These are phyloP conservation scores for Meloidogyne exigua DNA, from an alignment of 1,140 invertebrate genomes.

Conservation along the genomic window DNA sequence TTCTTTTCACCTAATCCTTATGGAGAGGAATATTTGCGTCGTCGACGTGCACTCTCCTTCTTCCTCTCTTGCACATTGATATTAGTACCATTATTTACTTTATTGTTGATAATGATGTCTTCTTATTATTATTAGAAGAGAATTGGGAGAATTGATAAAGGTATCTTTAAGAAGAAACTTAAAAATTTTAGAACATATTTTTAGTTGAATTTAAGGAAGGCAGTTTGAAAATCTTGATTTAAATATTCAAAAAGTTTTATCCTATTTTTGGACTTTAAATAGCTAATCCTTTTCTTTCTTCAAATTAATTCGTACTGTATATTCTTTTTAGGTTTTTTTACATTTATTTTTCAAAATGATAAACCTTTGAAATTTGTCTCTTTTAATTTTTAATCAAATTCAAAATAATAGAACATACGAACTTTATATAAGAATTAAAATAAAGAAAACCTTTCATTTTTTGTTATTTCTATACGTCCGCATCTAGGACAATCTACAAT, in stretches of 20 bases:
- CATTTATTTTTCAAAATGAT: too few relatives aligned
- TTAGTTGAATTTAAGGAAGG: neutral
- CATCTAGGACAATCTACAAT: slow-evolving; percentile 15
- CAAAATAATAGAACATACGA: neutral
- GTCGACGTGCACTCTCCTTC: slow-evolving; percentile 10
- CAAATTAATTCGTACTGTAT: neutral
- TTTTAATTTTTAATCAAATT: too few relatives aligned
- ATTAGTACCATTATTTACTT: slow-evolving; percentile 18
- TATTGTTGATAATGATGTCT: slow-evolving; percentile 16
- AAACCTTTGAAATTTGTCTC: too few relatives aligned
- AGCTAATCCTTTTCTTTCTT: neutral
- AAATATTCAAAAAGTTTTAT: neutral
- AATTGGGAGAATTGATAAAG: neutral
- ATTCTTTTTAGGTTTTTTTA: neutral
- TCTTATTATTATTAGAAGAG: slow-evolving; percentile 1
- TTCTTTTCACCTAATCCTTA: slow-evolving; percentile 16
- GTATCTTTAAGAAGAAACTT: neutral
- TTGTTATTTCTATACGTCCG: slow-evolving; percentile 13
- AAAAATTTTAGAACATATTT: neutral
- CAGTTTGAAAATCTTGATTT: neutral
- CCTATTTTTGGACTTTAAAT: neutral
- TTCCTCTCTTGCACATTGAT: slow-evolving; percentile 6
- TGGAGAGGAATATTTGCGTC: slow-evolving; percentile 4
- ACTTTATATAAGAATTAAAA: neutral
- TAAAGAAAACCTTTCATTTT: neutral